phyloP scores from a whole-genome alignment of 2,113 vertebrate species.

The Pogona vitticeps region DNA sequence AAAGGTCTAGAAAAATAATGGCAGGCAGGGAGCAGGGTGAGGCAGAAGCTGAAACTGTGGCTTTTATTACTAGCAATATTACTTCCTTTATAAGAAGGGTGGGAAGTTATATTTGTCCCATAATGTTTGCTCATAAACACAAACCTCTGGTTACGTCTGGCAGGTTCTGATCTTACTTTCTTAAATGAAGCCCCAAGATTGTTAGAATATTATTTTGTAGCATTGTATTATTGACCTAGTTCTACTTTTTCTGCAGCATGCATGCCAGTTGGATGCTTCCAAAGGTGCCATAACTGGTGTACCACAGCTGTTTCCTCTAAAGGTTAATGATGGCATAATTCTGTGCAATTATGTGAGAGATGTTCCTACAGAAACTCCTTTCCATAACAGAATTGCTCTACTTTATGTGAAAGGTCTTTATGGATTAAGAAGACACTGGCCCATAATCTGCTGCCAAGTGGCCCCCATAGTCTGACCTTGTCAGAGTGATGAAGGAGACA shows the following conservation, averaged over 20 bases:
- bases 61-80: constrained; percentile 17
- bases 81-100: not conserved
- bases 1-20: not conserved
- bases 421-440: too few relatives aligned
- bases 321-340: too few relatives aligned
- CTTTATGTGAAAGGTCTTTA: too few relatives aligned
- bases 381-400: too few relatives aligned
- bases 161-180: not conserved
- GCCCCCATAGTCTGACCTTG: too few relatives aligned
- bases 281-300: not conserved
- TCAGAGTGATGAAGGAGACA: too few relatives aligned
- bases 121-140: not conserved
- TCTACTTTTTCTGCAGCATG: not conserved
- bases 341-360: too few relatives aligned
- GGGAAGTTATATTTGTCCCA: not conserved
- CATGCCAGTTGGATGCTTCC: not conserved
- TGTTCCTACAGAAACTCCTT: too few relatives aligned
- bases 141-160: not conserved
- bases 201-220: not conserved
- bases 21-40: not conserved
- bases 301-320: too few relatives aligned
- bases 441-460: too few relatives aligned
- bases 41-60: not conserved
- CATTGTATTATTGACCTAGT: not conserved
- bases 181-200: not conserved